A percentile compares a stretch with the other conserved stretches of the same genome.
Evolutionary conservation across 2,888 invertebrate species (phyloP).

Genomic region (Deilephila elpenor): DNA sequence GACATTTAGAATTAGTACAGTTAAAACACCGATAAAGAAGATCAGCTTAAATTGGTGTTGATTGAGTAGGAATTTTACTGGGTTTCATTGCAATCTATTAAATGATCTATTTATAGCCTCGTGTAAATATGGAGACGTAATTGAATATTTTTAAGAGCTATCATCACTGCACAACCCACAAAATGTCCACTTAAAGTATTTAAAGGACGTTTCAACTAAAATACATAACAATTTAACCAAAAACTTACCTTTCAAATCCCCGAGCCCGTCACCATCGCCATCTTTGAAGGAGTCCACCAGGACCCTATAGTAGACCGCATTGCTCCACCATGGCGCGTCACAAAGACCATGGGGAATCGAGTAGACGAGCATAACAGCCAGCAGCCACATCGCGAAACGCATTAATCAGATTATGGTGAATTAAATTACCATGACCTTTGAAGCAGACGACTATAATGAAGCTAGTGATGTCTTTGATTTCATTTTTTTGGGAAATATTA

Average conservation of each 20-base stretch:
- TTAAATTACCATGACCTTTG: conserved; percentile 20
- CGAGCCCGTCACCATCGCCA: conserved; percentile 92
- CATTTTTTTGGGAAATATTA: background rate
- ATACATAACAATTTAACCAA: too few species aligned
- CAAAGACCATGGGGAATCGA: conserved; percentile 39
- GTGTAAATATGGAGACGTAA: too few species aligned
- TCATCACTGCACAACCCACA: too few species aligned
- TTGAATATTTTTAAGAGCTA: too few species aligned
- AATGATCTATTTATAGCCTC: too few species aligned
- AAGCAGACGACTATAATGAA: background rate
- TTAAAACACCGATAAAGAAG: too few species aligned
- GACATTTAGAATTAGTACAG: too few species aligned
- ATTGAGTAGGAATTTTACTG: too few species aligned
- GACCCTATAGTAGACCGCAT: conserved; percentile 91
- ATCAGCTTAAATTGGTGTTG: too few species aligned
- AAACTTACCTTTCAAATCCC: conserved; percentile 89
- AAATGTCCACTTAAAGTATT: too few species aligned
- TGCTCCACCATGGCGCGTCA: conserved; percentile 89
- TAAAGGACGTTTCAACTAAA: too few species aligned
- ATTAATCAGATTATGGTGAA: conserved; percentile 19
- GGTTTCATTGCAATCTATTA: too few species aligned
- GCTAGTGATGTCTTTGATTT: conserved; percentile 40
- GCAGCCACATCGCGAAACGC: conserved; percentile 55
- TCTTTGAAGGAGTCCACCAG: conserved; percentile 94
- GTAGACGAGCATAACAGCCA: conserved; percentile 52